Base-by-base conservation (phyloP, 2,888 invertebrate species). In the Nematopogon swammerdamellus region DNA sequence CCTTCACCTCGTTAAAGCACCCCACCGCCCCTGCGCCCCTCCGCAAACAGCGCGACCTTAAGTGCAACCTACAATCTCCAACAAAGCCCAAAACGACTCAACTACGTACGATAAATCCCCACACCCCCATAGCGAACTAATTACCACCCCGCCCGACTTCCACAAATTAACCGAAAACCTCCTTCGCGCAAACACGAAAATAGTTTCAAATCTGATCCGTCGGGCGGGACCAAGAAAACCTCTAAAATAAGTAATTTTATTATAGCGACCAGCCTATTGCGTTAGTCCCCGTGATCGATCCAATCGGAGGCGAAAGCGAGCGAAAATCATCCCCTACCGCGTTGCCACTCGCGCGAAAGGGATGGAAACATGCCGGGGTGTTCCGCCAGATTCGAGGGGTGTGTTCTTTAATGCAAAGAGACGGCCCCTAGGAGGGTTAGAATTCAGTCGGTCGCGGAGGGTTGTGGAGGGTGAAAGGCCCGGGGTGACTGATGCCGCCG, bases 81-180 rank as follows among this genome's bases (percentile, higher is more conserved):
- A 6, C 4, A 36, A 8, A 10, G 25, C 46, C 2, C 19, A 5
- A 14, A 2, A 16, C 18, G 19, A 10, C 14, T 18, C 14, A 4
- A 18, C 25, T 25, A n/a, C 20, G 36, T 18, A 47, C 48, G 25
- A 48, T 43, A 43, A 48, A 43, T 43, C 14, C 17, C 17, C 36
- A 43, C 48, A 43, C 43, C 48, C 18, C 25, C 48, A 18, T 18
- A 47, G 47, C 36, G 47, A 43, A 19, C 48, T 48, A 48, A 48
- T 48, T 43, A 48, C n/a, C 43, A 4, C 42, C 44, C 42, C 19
- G 44, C 48, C 43, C 25, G 14, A 36, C 47, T 17, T 17, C 47
- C 10, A 19, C 43, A 42, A 48, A 48, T 36, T 43, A 48, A 48
- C 48, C 43, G n/a, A 48, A n/a, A 48, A 48, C 45, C 49, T 45